These are phyloP conservation scores for Alces alces DNA, from an alignment of 2,113 vertebrate species.

Conservation along the genomic window DNA sequence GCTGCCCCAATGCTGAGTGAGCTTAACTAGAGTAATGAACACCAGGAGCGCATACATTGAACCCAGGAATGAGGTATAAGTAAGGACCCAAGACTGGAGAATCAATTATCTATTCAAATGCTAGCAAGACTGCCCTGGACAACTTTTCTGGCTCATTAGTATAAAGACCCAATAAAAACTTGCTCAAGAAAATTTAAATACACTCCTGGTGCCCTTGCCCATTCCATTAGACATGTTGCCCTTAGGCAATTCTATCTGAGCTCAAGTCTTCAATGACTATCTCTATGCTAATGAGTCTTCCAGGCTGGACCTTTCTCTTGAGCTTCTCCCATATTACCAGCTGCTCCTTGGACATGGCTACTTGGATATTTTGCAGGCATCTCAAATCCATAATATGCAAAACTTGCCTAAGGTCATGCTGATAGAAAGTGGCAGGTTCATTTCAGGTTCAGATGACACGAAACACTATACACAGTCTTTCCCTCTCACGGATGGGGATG, in stretches of 20 bases:
- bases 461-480: neutral
- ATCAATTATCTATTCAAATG: neutral
- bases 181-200: constrained; percentile 17
- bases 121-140: neutral
- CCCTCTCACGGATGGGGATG: rapidly evolving
- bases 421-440: neutral
- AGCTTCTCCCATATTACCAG: neutral
- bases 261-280: neutral
- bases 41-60: neutral
- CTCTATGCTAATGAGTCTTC: neutral
- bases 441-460: neutral
- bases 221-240: neutral
- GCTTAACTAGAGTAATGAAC: neutral
- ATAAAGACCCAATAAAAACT: constrained; percentile 16
- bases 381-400: neutral
- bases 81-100: neutral
- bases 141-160: neutral
- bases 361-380: neutral
- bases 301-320: neutral
- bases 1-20: neutral
- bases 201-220: neutral
- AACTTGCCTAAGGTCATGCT: neutral
- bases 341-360: neutral
- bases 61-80: neutral
- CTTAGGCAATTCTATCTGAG: neutral